Conservation (phyloP, 2,113 vertebrate species). For the Leptocoma aspasia region DNA sequence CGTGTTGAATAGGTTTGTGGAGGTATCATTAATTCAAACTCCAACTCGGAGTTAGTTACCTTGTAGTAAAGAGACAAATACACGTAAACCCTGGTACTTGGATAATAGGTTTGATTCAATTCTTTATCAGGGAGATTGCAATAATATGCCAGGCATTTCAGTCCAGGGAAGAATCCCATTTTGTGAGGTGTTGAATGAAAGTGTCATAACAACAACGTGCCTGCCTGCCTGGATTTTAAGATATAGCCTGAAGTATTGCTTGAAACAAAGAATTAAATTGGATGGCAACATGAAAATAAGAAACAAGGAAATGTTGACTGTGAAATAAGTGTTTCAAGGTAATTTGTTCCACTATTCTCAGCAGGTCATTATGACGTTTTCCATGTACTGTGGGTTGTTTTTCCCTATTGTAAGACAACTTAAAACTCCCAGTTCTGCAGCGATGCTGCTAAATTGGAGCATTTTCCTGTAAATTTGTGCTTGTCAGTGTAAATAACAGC, state of each 20-base stretch:
- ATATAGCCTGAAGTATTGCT: neutral
- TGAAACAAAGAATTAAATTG: constrained; percentile 25
- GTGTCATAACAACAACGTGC: neutral
- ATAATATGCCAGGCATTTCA: neutral
- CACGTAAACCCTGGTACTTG: neutral
- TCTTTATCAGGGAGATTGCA: neutral
- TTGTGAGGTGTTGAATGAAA: neutral
- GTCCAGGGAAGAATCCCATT: neutral
- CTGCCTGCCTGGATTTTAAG: constrained; percentile 1
- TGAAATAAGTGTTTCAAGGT: constrained; percentile 22
- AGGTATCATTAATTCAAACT: constrained; percentile 32
- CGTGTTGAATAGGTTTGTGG: neutral
- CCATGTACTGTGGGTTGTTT: neutral
- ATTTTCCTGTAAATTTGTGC: neutral
- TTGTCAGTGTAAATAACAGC: neutral
- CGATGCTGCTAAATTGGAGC: neutral
- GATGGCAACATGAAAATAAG: neutral
- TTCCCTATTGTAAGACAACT: neutral
- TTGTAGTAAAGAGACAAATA: neutral
- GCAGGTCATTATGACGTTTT: constrained; percentile 7
- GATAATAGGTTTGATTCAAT: neutral
- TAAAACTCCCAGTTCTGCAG: neutral
- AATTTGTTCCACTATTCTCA: constrained; percentile 6
- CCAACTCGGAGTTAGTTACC: neutral
- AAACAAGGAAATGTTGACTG: neutral